phyloP scores from a whole-genome alignment of 2,888 invertebrate species.

The Osmoderma eremita region DNA sequence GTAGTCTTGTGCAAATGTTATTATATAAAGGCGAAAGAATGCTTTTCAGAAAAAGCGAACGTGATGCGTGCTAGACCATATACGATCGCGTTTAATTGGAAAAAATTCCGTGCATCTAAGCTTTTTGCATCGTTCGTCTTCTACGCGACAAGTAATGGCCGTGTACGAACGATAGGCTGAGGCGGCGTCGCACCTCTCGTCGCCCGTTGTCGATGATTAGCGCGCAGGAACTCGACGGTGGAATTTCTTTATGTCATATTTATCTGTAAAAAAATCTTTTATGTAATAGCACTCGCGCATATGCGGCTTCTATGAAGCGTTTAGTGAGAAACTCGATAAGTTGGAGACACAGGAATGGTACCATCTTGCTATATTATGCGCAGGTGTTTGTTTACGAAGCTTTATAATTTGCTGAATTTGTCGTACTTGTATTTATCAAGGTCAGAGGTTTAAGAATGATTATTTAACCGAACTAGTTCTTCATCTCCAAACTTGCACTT shows the following conservation, averaged over 20 bases:
- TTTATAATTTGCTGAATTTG: too few relatives aligned
- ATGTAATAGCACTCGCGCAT: background rate
- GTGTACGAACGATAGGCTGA: background rate
- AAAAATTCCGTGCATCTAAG: slow-evolving; percentile 26
- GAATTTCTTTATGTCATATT: slow-evolving; percentile 35
- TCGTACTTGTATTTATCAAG: too few relatives aligned
- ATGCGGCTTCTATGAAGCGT: background rate
- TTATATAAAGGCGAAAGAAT: slow-evolving; percentile 27
- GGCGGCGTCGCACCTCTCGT: background rate
- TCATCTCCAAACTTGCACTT: too few relatives aligned
- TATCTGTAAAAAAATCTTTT: slow-evolving; percentile 12
- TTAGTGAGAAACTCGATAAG: too few relatives aligned
- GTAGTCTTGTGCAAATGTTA: slow-evolving; percentile 17
- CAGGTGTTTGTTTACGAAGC: too few relatives aligned
- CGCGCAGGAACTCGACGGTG: slow-evolving; percentile 2
- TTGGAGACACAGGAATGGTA: too few relatives aligned
- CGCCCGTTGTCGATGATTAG: slow-evolving; percentile 13
- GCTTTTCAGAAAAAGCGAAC: slow-evolving; percentile 28
- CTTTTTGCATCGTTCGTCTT: slow-evolving; percentile 20
- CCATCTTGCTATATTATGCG: too few relatives aligned
- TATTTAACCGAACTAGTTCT: too few relatives aligned
- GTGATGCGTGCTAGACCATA: slow-evolving; percentile 18
- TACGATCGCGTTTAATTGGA: slow-evolving; percentile 26
- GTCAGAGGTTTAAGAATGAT: too few relatives aligned
- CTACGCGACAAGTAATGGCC: background rate